Conservation (phyloP, 2,888 invertebrate genomes). For the Pherbina coryleti region DNA sequence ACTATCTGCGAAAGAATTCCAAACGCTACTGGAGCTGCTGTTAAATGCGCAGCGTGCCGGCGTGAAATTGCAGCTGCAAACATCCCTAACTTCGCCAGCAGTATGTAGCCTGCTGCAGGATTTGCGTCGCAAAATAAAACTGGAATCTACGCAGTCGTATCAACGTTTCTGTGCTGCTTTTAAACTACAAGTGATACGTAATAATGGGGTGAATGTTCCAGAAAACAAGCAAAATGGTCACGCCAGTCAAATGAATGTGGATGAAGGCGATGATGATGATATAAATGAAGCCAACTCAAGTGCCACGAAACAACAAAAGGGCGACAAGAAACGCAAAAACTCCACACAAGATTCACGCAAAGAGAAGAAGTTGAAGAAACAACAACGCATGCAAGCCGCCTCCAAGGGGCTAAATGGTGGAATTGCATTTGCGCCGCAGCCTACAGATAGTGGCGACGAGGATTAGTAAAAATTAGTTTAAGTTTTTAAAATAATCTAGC, state of each 20-base stretch:
- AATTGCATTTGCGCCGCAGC: constrained; percentile 50
- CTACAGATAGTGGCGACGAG: not conserved
- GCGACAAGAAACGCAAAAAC: constrained; percentile 44
- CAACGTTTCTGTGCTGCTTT: constrained; percentile 55
- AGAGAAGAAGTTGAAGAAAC: constrained; percentile 58
- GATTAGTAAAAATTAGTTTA: not conserved
- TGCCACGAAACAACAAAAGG: constrained; percentile 5
- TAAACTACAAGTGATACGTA: constrained; percentile 50
- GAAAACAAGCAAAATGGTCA: constrained; percentile 24
- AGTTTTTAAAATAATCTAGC: not conserved
- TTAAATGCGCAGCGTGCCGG: constrained; percentile 51
- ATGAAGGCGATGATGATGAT: constrained; percentile 34
- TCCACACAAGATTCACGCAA: constrained; percentile 48
- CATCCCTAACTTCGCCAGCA: constrained; percentile 38
- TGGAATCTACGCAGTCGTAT: constrained; percentile 53
- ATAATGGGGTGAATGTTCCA: constrained; percentile 40
- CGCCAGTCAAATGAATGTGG: not conserved
- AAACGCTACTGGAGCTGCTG: constrained; percentile 53
- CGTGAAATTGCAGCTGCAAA: constrained; percentile 47
- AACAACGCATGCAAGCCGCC: constrained; percentile 55
- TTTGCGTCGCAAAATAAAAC: constrained; percentile 52
- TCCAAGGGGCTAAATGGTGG: constrained; percentile 59
- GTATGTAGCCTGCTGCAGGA: constrained; percentile 49
- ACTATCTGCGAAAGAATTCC: constrained; percentile 56
- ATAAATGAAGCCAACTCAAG: constrained; percentile 2